Base-by-base conservation (phyloP, 2,888 invertebrate species). In the Leucophora obtusa region DNA sequence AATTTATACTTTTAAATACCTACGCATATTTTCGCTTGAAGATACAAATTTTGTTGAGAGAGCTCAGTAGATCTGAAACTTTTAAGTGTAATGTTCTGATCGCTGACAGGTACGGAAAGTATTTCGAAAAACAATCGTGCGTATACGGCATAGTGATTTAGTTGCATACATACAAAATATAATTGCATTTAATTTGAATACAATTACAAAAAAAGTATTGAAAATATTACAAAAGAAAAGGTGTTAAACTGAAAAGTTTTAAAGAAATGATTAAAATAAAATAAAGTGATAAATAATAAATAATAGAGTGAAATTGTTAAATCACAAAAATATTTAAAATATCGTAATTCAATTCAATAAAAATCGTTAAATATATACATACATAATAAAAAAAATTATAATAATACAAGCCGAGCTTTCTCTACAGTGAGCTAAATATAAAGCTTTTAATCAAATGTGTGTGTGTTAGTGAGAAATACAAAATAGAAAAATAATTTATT, bases 31-130 rank as follows among this genome's bases (percentile, higher is more conserved):
- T 59, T 21, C 51, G 35, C 47, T 66, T 24, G 2, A 54, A 28
- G n/a, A 43, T 24, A 60, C 53, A 35, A 54, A 8, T 47, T n/a
- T 14, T 24, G 60, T 24, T 59, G 4, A 63, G 68, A 81, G 76
- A 69, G 47, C 58, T 81, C 14, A 81, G 80, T 81, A 65, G 54
- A 38, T 69, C 47, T 24, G 15, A 73, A 81, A 65, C 80, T 73
- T 73, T 76, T 56, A 53, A 69, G 65, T 69, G 65, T 50, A 24
- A 59, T 69, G 80, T 56, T 59, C 18, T 17, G 63, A 59, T 65
- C 54, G 72, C n/a, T 60, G 38, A n/a, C 14, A 24, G 28, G 56
- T 76, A 58, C 80, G 80, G 76, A 69, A 53, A 68, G 60, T 62
- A 11, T 17, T 35, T 15, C 18, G 9, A 5, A 11, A 11, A 18